Conservation (phyloP, 2,113 vertebrate genomes). For the Oxygymnocypris stewartii region DNA sequence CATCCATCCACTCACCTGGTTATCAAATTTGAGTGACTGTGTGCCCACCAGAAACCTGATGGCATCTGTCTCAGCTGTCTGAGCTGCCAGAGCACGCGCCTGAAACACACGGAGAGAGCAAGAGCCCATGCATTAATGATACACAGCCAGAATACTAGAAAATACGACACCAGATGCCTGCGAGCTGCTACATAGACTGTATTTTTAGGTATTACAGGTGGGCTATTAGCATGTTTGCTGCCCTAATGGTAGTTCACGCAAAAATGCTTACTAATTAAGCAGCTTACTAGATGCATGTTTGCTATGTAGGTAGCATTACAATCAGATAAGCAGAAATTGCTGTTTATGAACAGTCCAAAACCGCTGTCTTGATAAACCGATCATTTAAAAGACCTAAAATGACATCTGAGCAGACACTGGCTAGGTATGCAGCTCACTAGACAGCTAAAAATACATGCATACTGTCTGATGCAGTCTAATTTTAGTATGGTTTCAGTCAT, state of each 20-base stretch:
- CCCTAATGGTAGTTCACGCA: neutral
- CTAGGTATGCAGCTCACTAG: neutral
- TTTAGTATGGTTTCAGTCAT: too few species aligned
- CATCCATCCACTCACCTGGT: constrained; percentile 83
- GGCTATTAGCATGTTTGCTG: neutral
- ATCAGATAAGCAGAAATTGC: neutral
- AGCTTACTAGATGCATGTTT: neutral
- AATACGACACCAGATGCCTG: neutral
- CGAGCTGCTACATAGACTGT: neutral
- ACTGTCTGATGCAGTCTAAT: neutral
- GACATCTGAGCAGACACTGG: neutral
- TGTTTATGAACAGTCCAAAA: too few species aligned
- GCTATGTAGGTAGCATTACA: neutral
- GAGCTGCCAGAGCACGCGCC: constrained; percentile 94
- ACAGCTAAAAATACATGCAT: neutral
- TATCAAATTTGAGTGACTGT: constrained; percentile 96
- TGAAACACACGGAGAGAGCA: constrained; percentile 64
- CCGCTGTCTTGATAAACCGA: neutral
- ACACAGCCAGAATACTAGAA: neutral
- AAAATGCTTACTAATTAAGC: neutral
- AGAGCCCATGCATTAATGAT: neutral
- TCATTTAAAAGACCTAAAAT: neutral
- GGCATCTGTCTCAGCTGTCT: constrained; percentile 94
- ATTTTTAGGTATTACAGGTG: neutral
- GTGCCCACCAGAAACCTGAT: constrained; percentile 97